Conservation (phyloP, 2,888 invertebrate species). For the Acanthosepion pharaonis region DNA sequence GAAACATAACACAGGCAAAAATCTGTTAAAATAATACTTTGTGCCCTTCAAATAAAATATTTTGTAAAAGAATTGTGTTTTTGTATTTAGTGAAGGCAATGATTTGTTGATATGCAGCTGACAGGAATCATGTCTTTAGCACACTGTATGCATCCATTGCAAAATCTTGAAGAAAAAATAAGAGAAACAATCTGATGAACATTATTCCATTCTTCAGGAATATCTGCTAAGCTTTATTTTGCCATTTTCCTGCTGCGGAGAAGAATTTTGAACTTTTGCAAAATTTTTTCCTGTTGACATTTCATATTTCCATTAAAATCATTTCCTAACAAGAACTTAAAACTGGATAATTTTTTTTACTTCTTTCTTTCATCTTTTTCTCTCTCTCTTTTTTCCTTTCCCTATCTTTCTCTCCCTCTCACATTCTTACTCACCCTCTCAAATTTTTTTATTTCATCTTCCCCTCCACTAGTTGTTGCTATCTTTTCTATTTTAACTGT, state of each 20-base stretch:
- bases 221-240: background rate
- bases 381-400: background rate
- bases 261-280: background rate
- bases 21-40: no score
- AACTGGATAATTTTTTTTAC: background rate
- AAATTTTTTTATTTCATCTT: background rate
- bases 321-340: background rate
- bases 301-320: constrained; percentile 10
- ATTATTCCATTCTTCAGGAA: background rate
- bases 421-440: background rate
- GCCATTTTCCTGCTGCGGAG: background rate
- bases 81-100: background rate
- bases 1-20: no score
- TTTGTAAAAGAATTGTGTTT: background rate
- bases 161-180: background rate
- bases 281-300: background rate
- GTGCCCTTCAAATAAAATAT: no score
- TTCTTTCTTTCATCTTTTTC: background rate
- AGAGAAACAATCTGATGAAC: background rate
- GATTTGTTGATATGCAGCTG: background rate
- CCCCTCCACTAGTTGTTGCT: no score
- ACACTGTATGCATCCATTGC: background rate
- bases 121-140: background rate
- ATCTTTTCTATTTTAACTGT: no score
- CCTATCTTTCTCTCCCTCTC: background rate